A percentile compares a stretch with the other conserved stretches of the same genome.
Conservation (phyloP, 92 coral and sea anemone genomes). For the Palythoa grandis region DNA sequence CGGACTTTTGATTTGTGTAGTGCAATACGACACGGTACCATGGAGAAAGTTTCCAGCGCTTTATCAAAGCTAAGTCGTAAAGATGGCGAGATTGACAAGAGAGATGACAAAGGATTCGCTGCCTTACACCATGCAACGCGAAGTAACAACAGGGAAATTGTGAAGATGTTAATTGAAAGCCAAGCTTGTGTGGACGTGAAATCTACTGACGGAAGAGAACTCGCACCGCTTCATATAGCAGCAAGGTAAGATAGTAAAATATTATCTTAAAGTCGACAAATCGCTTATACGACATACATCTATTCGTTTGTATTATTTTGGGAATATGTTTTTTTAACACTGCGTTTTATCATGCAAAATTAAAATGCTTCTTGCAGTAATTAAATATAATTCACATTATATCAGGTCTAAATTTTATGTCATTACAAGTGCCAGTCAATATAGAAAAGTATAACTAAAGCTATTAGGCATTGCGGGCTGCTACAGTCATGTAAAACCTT, state of each 20-base stretch:
- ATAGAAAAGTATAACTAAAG: too few relatives aligned
- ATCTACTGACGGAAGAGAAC: constrained; percentile 47
- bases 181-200: constrained; percentile 64
- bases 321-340: too few relatives aligned
- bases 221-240: constrained; percentile 78
- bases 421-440: too few relatives aligned
- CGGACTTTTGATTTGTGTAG: constrained; percentile 5
- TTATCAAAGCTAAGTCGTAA: constrained; percentile 28
- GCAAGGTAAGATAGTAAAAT: constrained; percentile 56
- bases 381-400: too few relatives aligned
- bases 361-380: too few relatives aligned
- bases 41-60: constrained; percentile 16
- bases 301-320: too few relatives aligned
- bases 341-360: too few relatives aligned
- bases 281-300: too few relatives aligned
- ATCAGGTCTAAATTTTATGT: too few relatives aligned
- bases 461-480: too few relatives aligned
- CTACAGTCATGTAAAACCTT: too few relatives aligned
- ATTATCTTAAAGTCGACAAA: neutral
- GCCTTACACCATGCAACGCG: constrained; percentile 72
- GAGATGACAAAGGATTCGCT: constrained; percentile 69
- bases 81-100: constrained; percentile 38
- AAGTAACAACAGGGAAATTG: constrained; percentile 59
- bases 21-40: constrained; percentile 14
- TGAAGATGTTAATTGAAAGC: constrained; percentile 57